These are phyloP conservation scores for Tortrix viridana DNA, from an alignment of 2,888 invertebrate species.

Conservation along the genomic window DNA sequence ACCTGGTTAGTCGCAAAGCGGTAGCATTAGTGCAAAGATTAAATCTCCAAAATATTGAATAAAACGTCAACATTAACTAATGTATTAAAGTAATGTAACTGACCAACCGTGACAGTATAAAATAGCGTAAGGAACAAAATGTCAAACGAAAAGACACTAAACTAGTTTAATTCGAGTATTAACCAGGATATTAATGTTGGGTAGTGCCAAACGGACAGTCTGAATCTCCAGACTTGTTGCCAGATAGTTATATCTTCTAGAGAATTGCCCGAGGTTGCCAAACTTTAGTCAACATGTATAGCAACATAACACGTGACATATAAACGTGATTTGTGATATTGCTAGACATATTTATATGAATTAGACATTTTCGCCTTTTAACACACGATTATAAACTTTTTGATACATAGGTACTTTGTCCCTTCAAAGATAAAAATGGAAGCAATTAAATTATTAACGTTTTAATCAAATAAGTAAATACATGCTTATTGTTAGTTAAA, in stretches of 20 bases:
- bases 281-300: no score
- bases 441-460: conserved; percentile 6
- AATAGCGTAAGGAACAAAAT: no score
- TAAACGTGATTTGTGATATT: no score
- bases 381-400: no score
- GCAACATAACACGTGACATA: no score
- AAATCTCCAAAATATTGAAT: conserved; percentile 22
- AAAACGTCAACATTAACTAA: conserved; percentile 19
- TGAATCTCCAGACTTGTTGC: no score
- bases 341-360: no score
- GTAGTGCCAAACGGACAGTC: no score
- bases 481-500: conserved; percentile 36
- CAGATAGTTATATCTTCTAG: no score
- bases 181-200: background rate
- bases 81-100: background rate
- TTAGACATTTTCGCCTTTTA: no score
- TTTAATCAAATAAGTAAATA: conserved; percentile 29
- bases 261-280: no score
- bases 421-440: background rate
- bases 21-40: conserved; percentile 56
- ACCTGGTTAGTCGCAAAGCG: conserved; percentile 47
- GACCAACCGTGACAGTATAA: background rate
- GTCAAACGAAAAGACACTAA: background rate
- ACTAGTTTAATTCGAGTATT: background rate
- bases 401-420: no score